Evolutionary conservation across 2,113 vertebrate species (phyloP).

Genomic region (Steatornis caripensis): DNA sequence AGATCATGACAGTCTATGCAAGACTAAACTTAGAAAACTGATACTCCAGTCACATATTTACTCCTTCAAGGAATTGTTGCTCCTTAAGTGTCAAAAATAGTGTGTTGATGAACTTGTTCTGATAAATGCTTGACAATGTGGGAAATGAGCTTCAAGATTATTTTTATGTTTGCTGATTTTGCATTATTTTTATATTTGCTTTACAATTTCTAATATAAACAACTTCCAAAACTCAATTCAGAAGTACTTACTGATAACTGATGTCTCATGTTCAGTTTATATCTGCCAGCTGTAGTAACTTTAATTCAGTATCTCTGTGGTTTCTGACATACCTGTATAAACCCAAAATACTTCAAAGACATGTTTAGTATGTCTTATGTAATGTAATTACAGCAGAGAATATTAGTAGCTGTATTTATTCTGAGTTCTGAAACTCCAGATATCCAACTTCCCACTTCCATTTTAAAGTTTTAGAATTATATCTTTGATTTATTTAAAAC

Average conservation of each 20-base stretch:
- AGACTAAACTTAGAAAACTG: neutral
- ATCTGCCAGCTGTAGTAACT: neutral
- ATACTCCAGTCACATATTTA: neutral
- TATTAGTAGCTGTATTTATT: neutral
- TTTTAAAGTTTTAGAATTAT: neutral
- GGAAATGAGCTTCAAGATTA: neutral
- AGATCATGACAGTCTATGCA: neutral
- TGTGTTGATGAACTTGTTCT: neutral
- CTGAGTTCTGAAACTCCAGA: neutral
- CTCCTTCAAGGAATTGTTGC: neutral
- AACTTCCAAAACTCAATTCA: neutral
- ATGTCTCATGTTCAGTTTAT: neutral
- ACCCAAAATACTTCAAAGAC: neutral
- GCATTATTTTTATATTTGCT: neutral
- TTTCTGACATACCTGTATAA: neutral
- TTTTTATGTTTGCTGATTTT: neutral
- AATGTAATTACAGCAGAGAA: neutral
- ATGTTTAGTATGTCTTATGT: neutral
- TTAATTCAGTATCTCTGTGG: neutral
- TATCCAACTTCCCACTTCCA: neutral
- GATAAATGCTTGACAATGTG: neutral
- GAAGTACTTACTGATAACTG: neutral
- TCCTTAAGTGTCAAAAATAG: neutral
- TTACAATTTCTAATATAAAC: neutral
- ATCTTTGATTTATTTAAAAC: neutral